phyloP scores from a whole-genome alignment of 2,888 invertebrate species.

The Caenorhabditis angaria region DNA sequence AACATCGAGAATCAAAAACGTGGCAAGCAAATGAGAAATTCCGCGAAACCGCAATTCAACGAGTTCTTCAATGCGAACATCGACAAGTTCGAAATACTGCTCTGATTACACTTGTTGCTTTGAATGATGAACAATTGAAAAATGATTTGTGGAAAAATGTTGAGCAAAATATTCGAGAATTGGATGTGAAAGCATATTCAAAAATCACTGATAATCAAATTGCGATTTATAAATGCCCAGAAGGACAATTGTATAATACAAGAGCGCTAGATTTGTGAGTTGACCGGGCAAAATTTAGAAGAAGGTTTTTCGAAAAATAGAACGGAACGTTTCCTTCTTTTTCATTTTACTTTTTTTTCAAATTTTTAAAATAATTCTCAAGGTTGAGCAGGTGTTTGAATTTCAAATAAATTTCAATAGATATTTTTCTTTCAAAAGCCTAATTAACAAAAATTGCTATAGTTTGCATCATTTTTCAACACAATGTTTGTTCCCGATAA shows the following conservation, averaged over 20 bases:
- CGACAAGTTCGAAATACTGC: conserved; percentile 84
- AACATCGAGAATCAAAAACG: conserved; percentile 38
- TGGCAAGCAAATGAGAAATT: conserved; percentile 49
- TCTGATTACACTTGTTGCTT: conserved; percentile 87
- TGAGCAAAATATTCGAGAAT: conserved; percentile 37
- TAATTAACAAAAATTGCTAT: no score
- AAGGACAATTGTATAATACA: conserved; percentile 90
- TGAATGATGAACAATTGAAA: conserved; percentile 77
- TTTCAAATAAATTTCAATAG: no score
- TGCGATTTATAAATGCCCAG: conserved; percentile 84
- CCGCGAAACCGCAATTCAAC: conserved; percentile 34
- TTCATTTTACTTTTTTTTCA: no score
- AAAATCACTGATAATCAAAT: conserved; percentile 78
- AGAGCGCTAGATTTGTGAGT: conserved; percentile 79
- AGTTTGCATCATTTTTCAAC: no score
- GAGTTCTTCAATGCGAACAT: conserved; percentile 44
- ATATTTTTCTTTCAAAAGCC: no score
- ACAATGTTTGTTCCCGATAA: no score
- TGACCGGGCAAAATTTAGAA: background rate
- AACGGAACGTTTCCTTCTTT: no score
- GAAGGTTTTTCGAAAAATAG: background rate
- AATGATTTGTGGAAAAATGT: conserved; percentile 50
- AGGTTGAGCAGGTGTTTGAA: no score
- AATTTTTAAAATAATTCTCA: no score
- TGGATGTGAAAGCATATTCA: conserved; percentile 38